Base-by-base conservation (phyloP, 2,797 vertebrate genomes). In the Columba guinea region DNA sequence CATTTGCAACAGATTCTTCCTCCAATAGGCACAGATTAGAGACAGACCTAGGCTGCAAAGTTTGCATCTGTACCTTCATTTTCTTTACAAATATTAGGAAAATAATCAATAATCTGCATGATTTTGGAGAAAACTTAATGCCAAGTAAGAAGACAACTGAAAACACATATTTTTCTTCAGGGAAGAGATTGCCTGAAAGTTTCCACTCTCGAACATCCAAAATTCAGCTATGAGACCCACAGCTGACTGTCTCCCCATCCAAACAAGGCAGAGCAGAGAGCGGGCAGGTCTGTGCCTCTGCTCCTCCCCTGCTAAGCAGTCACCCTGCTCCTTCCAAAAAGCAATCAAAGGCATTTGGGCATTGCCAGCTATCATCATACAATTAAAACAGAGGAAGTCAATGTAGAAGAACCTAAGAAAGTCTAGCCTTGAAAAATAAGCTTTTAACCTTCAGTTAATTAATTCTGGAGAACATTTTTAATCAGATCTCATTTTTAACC, bases 341-440 rank as follows among this genome's bases (percentile, higher is more conserved):
- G 70, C 63, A 84, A 73, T 65, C 55, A 76, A 46, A 95, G 19
- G 41, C 87, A 79, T 81, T 60, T 89, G 63, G 78, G 51, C 78
- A 55, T 26, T 51, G 34, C 14, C n/a, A 73, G 39, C 37, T 85
- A 71, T 87, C 84, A 89, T 74, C 30, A 76, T 15, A 89, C 82
- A 89, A 89, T 48, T 73, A 69, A 87, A 83, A 15, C 55, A 89
- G 4, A 71, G 32, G 90, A 92, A 87, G 92, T 68, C 78, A 79
- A 92, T 49, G 41, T 30, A 87, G 51, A 90, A 52, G 35, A 76
- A 79, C 32, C 48, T 67, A 44, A 89, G 70, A 73, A 92, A 87
- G 15, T 13, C 17, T n/a, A 78, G 76, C 15, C 60, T 69, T 62
- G 19, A 82, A 94, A 93, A 89, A 76, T 48, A 75, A 69, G 51